Conservation (phyloP, 2,797 vertebrate genomes). For the Tokudaia tokunoshimensis region DNA sequence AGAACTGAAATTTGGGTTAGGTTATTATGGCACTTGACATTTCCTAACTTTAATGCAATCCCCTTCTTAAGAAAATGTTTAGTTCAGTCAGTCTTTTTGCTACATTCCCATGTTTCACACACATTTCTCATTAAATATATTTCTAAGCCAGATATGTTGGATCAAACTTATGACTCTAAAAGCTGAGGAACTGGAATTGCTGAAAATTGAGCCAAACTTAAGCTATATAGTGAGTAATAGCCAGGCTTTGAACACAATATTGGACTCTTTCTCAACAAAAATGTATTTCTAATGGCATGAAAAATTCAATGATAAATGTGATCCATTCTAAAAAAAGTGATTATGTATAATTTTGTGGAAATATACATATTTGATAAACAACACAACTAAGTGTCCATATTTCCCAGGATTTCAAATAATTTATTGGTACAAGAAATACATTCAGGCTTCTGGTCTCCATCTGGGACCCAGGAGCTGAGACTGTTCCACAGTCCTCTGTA, state of each 20-base stretch:
- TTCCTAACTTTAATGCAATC: constrained; percentile 14
- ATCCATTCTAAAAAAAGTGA: not conserved
- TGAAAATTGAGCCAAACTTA: not conserved
- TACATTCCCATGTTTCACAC: not conserved
- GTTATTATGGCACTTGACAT: not conserved
- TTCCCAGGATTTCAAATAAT: not conserved
- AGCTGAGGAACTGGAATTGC: not conserved
- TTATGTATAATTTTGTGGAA: not conserved
- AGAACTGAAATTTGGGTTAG: constrained; percentile 2
- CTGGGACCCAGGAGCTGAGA: no score
- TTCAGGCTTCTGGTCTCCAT: not conserved
- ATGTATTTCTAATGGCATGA: not conserved
- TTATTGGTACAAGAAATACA: not conserved
- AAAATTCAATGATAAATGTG: not conserved
- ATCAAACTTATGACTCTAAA: not conserved
- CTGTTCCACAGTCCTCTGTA: no score
- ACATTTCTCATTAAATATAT: not conserved
- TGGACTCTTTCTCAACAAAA: not conserved
- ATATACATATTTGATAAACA: not conserved
- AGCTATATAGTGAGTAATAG: not conserved
- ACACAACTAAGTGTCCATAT: not conserved
- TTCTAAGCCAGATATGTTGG: not conserved
- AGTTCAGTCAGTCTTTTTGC: not conserved
- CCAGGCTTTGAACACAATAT: not conserved
- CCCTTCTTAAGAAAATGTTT: not conserved